phyloP scores from a whole-genome alignment of 2,113 vertebrate genomes.

The Neotoma lepida region DNA sequence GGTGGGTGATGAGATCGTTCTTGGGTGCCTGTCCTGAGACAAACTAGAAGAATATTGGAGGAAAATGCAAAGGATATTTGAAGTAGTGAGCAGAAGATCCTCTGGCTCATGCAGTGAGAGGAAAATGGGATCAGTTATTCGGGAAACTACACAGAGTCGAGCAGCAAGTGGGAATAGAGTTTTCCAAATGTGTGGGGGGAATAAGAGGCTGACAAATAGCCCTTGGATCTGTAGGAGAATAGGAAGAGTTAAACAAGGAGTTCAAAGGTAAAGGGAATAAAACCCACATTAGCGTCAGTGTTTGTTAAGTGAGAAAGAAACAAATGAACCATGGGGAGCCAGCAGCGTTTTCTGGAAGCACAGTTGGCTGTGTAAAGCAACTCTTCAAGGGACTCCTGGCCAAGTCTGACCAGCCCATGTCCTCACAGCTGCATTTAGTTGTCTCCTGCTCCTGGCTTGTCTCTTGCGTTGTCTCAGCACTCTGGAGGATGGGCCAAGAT shows the following conservation, averaged over 20 bases:
- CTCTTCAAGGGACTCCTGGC: not conserved
- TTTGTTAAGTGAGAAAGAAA: slow-evolving; percentile 28
- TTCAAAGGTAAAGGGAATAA: slow-evolving; percentile 22
- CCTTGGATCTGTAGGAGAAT: slow-evolving; percentile 26
- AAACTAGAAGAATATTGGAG: slow-evolving; percentile 9
- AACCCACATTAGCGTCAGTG: not conserved
- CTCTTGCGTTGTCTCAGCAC: not conserved
- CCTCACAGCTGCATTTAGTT: not conserved
- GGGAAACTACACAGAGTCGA: not conserved
- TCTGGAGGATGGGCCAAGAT: slow-evolving; percentile 2
- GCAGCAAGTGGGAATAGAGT: not conserved
- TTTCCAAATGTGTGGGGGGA: not conserved
- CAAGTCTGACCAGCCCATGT: not conserved
- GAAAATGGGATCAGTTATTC: slow-evolving; percentile 3
- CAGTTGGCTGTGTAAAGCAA: not conserved
- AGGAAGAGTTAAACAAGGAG: not conserved
- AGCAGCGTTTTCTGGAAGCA: not conserved
- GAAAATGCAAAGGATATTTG: not conserved
- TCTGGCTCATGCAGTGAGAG: not conserved
- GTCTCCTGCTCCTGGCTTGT: not conserved
- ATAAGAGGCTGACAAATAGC: not conserved
- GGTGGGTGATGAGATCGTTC: slow-evolving; percentile 36
- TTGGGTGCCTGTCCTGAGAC: not conserved
- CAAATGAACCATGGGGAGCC: not conserved
- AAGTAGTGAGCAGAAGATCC: not conserved